Evolutionary conservation across 2,797 vertebrate genomes (phyloP), one percentile per base, ranked within the genome.

Genomic region (Coregonus sp.): DNA sequence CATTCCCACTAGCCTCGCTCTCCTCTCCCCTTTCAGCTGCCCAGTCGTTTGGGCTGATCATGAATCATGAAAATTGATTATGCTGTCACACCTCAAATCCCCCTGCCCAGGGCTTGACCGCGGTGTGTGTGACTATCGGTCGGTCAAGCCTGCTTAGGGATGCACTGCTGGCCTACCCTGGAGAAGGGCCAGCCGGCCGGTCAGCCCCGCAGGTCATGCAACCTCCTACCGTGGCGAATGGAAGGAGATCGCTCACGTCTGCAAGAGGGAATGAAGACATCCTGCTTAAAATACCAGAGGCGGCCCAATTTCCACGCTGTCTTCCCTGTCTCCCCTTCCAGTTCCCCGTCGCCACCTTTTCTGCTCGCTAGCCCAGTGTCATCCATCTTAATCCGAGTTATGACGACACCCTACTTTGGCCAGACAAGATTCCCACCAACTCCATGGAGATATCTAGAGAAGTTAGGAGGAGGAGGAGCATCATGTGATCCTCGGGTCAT

Each of bases 1-100:
- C 89, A 85, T 92, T 88, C 87, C 88, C 85, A 3, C 29, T 9
- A 54, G 37, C 70, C 67, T n/a, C 71, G 3, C 56, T n/a, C 56
- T 31, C n/a, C 71, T 59, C 59, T 52, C 70, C 88, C 87, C 85
- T 87, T 88, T 91, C 90, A 88, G 89, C 89, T 90, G 90, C 85
- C 90, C 82, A 5, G 82, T 88, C 85, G 86, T 84, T 89, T 85
- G 85, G 74, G 81, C 78, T 72, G 78, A 88, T 87, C 90, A 92
- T 92, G 89, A 92, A 94, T 94, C 92, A 93, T 86, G 78, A 85
- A 91, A 93, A 94, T 93, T 90, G 92, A 94, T 94, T 90, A 89
- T 77, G 87, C 92, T 94, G 92, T 94, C 92, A 94, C 89, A 80
- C 90, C 85, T 90, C 88, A 92, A 92, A 90, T 91, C 89, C 90